Conservation (phyloP, 2,113 vertebrate genomes). For the Melanostigma gelatinosum region DNA sequence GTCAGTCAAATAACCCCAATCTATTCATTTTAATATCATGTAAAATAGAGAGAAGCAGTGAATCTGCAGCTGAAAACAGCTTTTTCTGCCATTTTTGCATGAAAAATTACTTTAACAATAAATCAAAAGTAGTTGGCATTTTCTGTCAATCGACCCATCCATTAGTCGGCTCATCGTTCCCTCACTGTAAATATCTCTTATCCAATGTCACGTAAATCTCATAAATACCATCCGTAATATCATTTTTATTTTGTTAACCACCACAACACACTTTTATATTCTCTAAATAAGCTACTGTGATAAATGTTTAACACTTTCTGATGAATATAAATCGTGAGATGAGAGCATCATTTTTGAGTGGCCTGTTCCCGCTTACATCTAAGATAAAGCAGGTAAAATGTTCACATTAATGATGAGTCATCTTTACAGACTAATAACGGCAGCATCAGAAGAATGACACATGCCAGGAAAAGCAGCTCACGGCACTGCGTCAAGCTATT, state of each 20-base stretch:
- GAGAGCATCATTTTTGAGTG: conserved; percentile 9
- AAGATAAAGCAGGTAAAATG: conserved; percentile 1
- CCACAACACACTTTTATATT: not conserved
- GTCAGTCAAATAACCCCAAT: not conserved
- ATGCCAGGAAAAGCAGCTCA: not conserved
- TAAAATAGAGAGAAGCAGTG: not conserved
- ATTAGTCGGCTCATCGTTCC: not conserved
- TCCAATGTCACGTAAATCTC: not conserved
- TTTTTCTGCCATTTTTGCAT: not conserved
- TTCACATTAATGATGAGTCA: not conserved
- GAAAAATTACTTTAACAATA: not conserved
- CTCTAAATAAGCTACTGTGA: not conserved
- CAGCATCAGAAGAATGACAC: not conserved
- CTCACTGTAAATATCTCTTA: not conserved
- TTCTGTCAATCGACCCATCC: not conserved
- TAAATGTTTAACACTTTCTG: conserved; percentile 8
- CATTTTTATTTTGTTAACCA: not conserved
- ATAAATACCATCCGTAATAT: not conserved
- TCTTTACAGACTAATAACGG: not conserved
- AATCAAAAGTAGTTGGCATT: not conserved
- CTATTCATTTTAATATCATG: not conserved
- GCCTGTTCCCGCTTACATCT: not conserved
- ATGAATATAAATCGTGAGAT: not conserved
- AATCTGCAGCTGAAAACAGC: not conserved
- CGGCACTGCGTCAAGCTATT: not conserved